Base-by-base conservation (phyloP, 2,797 vertebrate genomes). In the Pangasius sanitwongsei region DNA sequence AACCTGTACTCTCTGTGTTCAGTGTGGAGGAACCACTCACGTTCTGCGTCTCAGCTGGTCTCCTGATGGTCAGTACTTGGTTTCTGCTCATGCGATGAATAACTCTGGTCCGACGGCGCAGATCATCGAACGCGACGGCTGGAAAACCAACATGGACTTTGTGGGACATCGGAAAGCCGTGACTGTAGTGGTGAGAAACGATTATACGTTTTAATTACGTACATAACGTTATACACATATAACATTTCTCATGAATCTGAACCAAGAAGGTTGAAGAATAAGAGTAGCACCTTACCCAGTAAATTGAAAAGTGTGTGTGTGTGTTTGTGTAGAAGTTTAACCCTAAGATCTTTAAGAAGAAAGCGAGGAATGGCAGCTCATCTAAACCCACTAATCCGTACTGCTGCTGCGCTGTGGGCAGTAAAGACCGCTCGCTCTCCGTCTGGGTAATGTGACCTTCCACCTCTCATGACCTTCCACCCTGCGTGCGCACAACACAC, bases 51-150 rank as follows among this genome's bases (percentile, higher is more conserved):
- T 99, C 87, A 99, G 98, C 94, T 99, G 99, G 99, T 99, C 99
- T 3, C 99, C 99, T 0, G 99, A 99, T 9, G 99, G 99, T 57
- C 99, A 99, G 95, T 99, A 99, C 85, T 95, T 99, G 83, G 99
- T 99, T n/a, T 99, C 99, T 18, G 99, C 99, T 89, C 99, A 99
- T 31, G 99, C 99, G 90, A 99, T 99, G 99, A 99, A 99, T 94
- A 99, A 99, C 95, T 99, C 99, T 0, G 99, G 99, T 25, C 99
- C 99, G 77, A 99, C 99, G 0, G 98, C 99, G 55, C 99, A 99
- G 95, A 99, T 99, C 91, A 98, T 99, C 20, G 99, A 99, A 92
- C 94, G 99, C 3, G 98, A 99, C 67, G 99, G 98, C 90, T 99
- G 99, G 99, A 99, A 98, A 93, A 99, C 98, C 82, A 99, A 98